phyloP scores from a whole-genome alignment of 1,140 invertebrate species.

The Tetramorium simillimum region DNA sequence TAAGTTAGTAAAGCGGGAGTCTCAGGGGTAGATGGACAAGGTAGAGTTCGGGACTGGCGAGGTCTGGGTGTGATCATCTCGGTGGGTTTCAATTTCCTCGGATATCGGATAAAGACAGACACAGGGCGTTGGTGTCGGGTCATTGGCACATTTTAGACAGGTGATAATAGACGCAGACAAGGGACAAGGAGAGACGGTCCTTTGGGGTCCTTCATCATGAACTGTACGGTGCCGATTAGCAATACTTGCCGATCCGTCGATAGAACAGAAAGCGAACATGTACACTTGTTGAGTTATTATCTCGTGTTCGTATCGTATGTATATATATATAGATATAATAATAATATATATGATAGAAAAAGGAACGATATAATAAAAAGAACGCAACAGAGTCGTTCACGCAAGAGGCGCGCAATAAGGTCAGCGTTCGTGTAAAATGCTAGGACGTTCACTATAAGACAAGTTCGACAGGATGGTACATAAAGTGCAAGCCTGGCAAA shows the following conservation, averaged over 20 bases:
- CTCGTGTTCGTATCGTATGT: slow-evolving; percentile 68
- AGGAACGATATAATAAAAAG: slow-evolving; percentile 68
- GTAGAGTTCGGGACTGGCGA: not conserved
- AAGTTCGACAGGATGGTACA: slow-evolving; percentile 79
- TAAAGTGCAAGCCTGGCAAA: slow-evolving; percentile 83
- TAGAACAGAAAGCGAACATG: slow-evolving; percentile 67
- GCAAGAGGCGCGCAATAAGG: slow-evolving; percentile 73
- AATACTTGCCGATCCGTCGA: slow-evolving; percentile 71
- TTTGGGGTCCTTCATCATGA: slow-evolving; percentile 72
- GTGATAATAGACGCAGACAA: slow-evolving; percentile 87
- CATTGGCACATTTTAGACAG: slow-evolving; percentile 79
- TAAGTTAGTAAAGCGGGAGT: slow-evolving; percentile 39
- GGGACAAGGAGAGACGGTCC: slow-evolving; percentile 83
- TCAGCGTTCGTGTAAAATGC: slow-evolving; percentile 70
- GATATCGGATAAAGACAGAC: slow-evolving; percentile 79
- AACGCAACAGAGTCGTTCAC: slow-evolving; percentile 69
- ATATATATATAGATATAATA: slow-evolving; percentile 46
- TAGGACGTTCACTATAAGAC: slow-evolving; percentile 79
- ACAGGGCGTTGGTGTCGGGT: slow-evolving; percentile 76
- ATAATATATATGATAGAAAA: slow-evolving; percentile 63
- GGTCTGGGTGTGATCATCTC: slow-evolving; percentile 60
- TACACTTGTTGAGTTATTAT: slow-evolving; percentile 43
- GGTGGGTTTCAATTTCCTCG: slow-evolving; percentile 69
- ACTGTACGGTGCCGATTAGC: slow-evolving; percentile 69
- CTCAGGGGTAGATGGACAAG: not conserved